Evolutionary conservation across 1,140 invertebrate species (phyloP), one percentile per base, ranked within the genome.

Genomic region (Agrilus planipennis): DNA sequence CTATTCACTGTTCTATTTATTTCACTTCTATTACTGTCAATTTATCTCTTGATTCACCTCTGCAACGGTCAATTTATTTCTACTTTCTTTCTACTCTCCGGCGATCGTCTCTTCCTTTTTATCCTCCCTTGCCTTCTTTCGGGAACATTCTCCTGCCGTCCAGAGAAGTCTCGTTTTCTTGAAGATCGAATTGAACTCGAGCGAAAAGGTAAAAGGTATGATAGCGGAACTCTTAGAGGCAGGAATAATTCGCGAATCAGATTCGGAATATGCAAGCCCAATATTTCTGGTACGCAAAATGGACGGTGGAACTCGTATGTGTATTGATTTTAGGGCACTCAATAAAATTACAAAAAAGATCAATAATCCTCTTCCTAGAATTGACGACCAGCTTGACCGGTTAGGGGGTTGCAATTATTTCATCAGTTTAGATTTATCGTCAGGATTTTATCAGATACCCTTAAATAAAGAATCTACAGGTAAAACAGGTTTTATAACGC

Each of bases 401-500:
- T 18, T 57, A 22, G 23, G 17, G n/a, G 41, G 44, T 4, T 45
- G 41, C 42, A 36, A 41, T 19, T 34, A 52, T 23, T 62, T 54
- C 45, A 47, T 44, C 19, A 47, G 38, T 4, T 28, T 51, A 7
- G 45, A 56, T 44, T 22, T 57, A 2, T 47, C 30, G 18, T 28
- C 39, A 12, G 46, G 45, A n/a, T 54, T 47, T 23, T 47, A 47
- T 31, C 52, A 54, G 9, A 42, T 55, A 2, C 42, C 36, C 2
- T n/a, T 63, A 0, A 41, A 65, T 1, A 50, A 57, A 22, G 46
- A 51, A 20, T 48, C 55, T 1, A 55, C 58, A 43, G 55, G 46
- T 14, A 41, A 56, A 19, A 64, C 59, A 7, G 57, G 51, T 0
- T 64, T 65, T 34, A 52, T 60, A 3, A 65, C 62, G 0, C 55